phyloP scores from a whole-genome alignment of 2,888 invertebrate genomes.

The Ommatoiulus sabulosus region DNA sequence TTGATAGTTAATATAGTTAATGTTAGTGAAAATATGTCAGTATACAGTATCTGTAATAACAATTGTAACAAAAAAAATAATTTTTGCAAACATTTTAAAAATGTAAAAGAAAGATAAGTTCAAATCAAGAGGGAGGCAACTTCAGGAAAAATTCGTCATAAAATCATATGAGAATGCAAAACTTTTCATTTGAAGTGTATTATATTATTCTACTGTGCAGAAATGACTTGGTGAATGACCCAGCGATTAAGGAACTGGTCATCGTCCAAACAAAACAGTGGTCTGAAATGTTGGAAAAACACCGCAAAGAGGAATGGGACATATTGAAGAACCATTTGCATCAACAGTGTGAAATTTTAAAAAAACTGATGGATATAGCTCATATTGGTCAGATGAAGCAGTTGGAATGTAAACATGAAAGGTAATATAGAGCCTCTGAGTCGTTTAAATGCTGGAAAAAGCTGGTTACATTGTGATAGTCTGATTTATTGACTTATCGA shows the following conservation, averaged over 20 bases:
- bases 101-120: no score
- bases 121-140: no score
- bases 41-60: no score
- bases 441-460: not conserved
- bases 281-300: constrained; percentile 78
- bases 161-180: no score
- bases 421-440: constrained; percentile 69
- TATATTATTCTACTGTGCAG: constrained; percentile 51
- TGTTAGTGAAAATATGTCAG: no score
- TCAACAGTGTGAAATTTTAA: constrained; percentile 72
- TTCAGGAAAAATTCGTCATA: no score
- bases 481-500: not conserved
- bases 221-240: constrained; percentile 62
- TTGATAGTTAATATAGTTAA: no score
- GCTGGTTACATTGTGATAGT: not conserved
- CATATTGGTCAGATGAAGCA: constrained; percentile 90
- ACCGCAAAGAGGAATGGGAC: constrained; percentile 81
- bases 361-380: constrained; percentile 83
- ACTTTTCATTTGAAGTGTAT: no score
- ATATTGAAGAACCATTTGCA: constrained; percentile 76
- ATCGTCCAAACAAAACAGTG: constrained; percentile 94
- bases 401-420: constrained; percentile 87
- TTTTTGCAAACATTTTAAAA: no score
- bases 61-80: no score
- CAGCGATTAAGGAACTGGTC: constrained; percentile 75